Evolutionary conservation across 2,888 invertebrate genomes (phyloP), one percentile per base, ranked within the genome.

Genomic region (Vesta saturnalis): DNA sequence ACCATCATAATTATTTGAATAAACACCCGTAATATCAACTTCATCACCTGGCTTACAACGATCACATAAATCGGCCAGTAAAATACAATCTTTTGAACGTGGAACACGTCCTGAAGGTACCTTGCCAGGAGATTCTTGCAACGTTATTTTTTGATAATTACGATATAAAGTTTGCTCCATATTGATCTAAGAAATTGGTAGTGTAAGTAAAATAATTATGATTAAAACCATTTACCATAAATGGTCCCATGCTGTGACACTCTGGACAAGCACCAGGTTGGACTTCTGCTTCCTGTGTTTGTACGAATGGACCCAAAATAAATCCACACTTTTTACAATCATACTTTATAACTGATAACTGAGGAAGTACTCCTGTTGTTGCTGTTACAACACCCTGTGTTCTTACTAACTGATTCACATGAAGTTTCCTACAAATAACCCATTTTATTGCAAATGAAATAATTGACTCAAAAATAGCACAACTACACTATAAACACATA

Each of bases 91-190:
- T 84, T 99, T 99, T 63, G 97, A 97, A 5, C 99, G 89, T 0
- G 99, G 99, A 65, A 99, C 93, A 39, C 99, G 90, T 6, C 99
- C 99, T 0, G 99, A 97, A 0, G 98, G 97, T 62, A 99, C 96
- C 75, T 96, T 92, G 0, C 99, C 97, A 0, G 99, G 99, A 1
- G 97, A 96, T 85, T 99, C 99, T 86, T 99, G 99, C 72, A 99
- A 88, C 0, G 97, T 98, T 43, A 99, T 91, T 80, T 97, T 94
- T 85, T 99, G 99, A 82, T 99, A 99, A 85, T 99, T 99, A 60
- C 98, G 91, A 83, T 99, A 99, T 4, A 99, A 85, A 0, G 99
- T 99, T 92, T 98, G 93, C 81, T 99, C 99, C 96, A 99, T 98
- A 83, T 99, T 99, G 21, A 99, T 93, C 91, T 96, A 85, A 1